Conservation (phyloP, 2,113 vertebrate species). For the Pterocles gutturalis region DNA sequence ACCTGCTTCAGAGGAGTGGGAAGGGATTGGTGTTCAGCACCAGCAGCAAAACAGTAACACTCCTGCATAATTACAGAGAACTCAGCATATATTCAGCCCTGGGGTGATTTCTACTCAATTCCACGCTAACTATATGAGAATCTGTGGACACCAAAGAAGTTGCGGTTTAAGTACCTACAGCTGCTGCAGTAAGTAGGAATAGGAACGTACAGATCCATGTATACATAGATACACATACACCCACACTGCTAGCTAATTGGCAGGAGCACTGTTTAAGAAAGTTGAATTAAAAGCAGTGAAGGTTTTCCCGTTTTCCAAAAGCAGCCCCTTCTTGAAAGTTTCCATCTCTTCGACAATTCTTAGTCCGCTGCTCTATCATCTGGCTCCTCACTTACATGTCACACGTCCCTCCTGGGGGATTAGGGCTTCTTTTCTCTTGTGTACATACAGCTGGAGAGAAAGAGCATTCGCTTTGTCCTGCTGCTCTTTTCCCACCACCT, state of each 20-base stretch:
- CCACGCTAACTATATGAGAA: constrained; percentile 60
- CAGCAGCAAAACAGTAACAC: constrained; percentile 59
- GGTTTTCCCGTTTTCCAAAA: neutral
- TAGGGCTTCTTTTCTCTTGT: neutral
- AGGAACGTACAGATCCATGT: neutral
- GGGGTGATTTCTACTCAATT: constrained; percentile 71
- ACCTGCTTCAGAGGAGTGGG: constrained; percentile 31
- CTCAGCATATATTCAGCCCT: constrained; percentile 62
- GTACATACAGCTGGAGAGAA: neutral
- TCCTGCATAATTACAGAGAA: constrained; percentile 67
- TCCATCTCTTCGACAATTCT: neutral
- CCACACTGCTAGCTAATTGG: neutral
- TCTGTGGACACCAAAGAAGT: constrained; percentile 52
- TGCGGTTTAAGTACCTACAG: constrained; percentile 74
- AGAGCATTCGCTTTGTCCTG: neutral
- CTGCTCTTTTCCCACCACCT: neutral
- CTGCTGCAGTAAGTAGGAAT: constrained; percentile 67
- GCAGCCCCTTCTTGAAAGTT: neutral
- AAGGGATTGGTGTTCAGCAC: neutral
- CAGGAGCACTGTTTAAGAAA: neutral
- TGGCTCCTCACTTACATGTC: neutral
- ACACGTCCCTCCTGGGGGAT: neutral
- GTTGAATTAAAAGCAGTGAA: constrained; percentile 11
- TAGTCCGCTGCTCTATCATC: neutral
- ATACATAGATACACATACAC: neutral